Conservation (phyloP, 2,797 vertebrate genomes). For the Anomalospiza imberbis region DNA sequence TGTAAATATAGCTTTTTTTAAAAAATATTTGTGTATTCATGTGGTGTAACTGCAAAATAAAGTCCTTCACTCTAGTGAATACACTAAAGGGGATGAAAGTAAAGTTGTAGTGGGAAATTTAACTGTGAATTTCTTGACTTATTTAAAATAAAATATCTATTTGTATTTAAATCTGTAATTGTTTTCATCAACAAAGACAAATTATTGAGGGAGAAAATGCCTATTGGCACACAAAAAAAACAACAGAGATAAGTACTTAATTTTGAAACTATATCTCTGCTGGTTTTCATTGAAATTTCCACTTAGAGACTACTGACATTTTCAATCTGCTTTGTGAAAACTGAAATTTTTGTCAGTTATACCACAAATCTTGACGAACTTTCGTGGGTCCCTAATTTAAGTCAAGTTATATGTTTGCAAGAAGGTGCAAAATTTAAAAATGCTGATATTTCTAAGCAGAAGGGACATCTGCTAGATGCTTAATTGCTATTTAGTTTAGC, state of each 20-base stretch:
- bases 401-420: background rate
- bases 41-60: background rate
- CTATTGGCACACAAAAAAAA: background rate
- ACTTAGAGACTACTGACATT: background rate
- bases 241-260: background rate
- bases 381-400: background rate
- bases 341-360: background rate
- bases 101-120: background rate
- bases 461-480: background rate
- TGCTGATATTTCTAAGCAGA: background rate
- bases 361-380: background rate
- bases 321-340: background rate
- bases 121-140: background rate
- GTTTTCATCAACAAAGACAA: background rate
- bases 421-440: background rate
- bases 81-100: background rate
- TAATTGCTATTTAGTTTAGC: background rate
- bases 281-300: background rate
- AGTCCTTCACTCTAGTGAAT: background rate
- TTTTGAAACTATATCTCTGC: background rate
- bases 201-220: background rate
- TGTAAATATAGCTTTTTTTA: background rate
- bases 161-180: conserved; percentile 2
- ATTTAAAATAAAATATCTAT: background rate
- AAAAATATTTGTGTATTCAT: background rate